Base-by-base conservation (phyloP, 2,888 invertebrate species). In the Spicauda simplicius region DNA sequence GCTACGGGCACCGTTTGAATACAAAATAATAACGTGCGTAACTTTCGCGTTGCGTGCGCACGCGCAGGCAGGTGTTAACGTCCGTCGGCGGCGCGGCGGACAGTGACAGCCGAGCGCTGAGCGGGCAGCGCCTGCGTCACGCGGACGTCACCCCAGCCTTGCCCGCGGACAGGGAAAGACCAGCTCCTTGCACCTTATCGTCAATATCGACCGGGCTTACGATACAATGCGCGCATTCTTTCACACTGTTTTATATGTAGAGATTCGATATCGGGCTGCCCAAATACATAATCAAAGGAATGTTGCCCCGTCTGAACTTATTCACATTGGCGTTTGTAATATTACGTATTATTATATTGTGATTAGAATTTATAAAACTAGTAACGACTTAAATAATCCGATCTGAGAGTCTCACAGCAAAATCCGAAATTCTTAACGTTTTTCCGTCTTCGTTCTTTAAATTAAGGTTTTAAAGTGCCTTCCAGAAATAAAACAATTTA, bases 11-110 rank as follows among this genome's bases (percentile, higher is more conserved):
- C 83, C 75, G 74, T 73, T 78, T 83, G 89, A 91, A 90, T 90
- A 88, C 85, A 84, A 73, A 65, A 41, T 65, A 88, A 86, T 84
- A 86, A 82, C 72, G 71, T 83, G 79, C 82, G 79, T 77, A 54
- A 88, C 85, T 88, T 88, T 88, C 88, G 88, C 87, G 88, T 77
- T 70, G 78, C 57, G 57, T 78, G 73, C 73, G 73, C 64, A 64
- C 73, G 77, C 76, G 81, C 82, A 79, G 78, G 81, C 83, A 80
- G 78, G 81, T 82, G 82, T 79, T 79, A 82, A 81, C 82, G 82
- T 79, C 80, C 81, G 79, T 77, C 80, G 78, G 78, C 81, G 75
- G 80, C 83, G 81, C 80, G 82, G 78, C 82, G 77, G 79, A 78
- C 79, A 80, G 78, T 79, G 87, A 88, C 84, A 85, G 86, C 81